A percentile compares a stretch with the other conserved stretches of the same genome.
These are phyloP conservation scores for Diplodus puntazzo DNA, from an alignment of 2,797 vertebrate genomes.

Conservation along the genomic window DNA sequence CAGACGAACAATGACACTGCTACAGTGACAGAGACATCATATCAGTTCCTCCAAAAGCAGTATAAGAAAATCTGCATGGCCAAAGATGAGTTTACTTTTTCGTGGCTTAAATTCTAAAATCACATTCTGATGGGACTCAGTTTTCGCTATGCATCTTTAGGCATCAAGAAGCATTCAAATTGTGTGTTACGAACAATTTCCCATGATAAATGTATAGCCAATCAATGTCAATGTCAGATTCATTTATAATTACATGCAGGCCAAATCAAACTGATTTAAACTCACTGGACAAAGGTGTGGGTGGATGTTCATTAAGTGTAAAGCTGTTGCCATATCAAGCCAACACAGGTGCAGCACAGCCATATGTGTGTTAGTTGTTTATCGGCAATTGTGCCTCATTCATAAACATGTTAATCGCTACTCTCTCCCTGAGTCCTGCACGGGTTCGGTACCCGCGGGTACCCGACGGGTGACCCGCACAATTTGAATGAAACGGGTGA, in stretches of 20 bases:
- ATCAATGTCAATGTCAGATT: background rate
- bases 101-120: background rate
- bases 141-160: background rate
- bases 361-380: background rate
- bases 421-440: too few relatives aligned
- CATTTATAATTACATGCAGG: background rate
- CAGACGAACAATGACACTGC: background rate
- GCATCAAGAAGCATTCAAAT: background rate
- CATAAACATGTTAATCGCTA: background rate
- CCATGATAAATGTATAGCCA: background rate
- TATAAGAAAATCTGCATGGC: background rate
- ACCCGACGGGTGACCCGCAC: too few relatives aligned
- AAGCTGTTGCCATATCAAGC: background rate
- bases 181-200: background rate
- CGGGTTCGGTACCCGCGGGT: too few relatives aligned
- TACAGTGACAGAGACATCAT: background rate
- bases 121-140: background rate
- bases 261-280: conserved; percentile 18
- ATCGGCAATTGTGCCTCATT: background rate
- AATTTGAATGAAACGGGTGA: too few relatives aligned
- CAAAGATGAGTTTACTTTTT: background rate
- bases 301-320: conserved; percentile 14
- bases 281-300: conserved; percentile 1
- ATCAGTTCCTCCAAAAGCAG: background rate
- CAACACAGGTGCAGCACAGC: background rate